Conservation (phyloP, 2,113 vertebrate genomes). For the Calyptomena viridis region DNA sequence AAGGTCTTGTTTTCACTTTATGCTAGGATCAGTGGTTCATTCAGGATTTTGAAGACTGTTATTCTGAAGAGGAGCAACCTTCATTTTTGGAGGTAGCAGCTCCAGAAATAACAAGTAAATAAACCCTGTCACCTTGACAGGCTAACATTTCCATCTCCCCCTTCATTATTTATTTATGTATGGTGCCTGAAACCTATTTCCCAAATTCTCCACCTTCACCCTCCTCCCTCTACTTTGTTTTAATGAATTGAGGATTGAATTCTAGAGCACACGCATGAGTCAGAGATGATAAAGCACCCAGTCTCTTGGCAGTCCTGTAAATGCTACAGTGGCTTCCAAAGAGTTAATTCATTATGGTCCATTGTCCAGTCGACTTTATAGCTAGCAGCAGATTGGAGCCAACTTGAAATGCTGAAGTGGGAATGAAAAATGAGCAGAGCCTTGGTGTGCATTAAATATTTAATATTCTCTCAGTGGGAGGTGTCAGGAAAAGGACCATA, state of each 20-base stretch:
- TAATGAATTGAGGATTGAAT: slow-evolving; percentile 54
- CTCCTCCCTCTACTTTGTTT: neutral
- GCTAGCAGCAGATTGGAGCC: slow-evolving; percentile 68
- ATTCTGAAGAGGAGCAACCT: neutral
- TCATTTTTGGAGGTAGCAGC: neutral
- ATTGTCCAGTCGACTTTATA: slow-evolving; percentile 72
- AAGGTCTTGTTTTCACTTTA: neutral
- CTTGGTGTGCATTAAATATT: slow-evolving; percentile 80
- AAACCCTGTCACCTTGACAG: slow-evolving; percentile 6
- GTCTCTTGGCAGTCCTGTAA: slow-evolving; percentile 32
- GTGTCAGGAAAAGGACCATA: slow-evolving; percentile 81
- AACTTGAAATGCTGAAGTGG: slow-evolving; percentile 74
- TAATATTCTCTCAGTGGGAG: slow-evolving; percentile 84
- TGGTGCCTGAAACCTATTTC: slow-evolving; percentile 25
- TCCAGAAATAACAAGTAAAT: slow-evolving; percentile 5
- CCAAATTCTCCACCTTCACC: slow-evolving; percentile 24
- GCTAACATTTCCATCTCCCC: neutral
- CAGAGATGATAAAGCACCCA: slow-evolving; percentile 59
- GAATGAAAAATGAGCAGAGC: slow-evolving; percentile 80
- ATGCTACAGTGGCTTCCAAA: slow-evolving; percentile 52
- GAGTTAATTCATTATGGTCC: slow-evolving; percentile 74
- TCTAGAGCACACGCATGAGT: neutral
- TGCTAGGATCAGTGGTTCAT: neutral
- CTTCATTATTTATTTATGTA: slow-evolving; percentile 34
- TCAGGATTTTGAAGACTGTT: neutral